Evolutionary conservation across 2,888 invertebrate genomes (phyloP).

Genomic region (Hermaeophaga mercurialis): DNA sequence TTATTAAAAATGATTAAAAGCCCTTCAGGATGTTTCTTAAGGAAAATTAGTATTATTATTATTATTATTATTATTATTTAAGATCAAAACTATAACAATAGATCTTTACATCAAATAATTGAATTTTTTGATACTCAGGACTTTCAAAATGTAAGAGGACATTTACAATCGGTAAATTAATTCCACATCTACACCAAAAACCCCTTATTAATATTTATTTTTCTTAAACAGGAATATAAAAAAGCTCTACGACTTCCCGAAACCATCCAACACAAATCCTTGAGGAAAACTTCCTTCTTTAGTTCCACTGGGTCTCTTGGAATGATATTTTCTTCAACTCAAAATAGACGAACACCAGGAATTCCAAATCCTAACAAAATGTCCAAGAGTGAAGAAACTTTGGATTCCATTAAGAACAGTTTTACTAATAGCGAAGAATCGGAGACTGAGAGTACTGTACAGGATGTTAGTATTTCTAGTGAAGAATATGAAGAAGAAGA

Average conservation of each 20-base stretch:
- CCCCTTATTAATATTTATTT: constrained; percentile 30
- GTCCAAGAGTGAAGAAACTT: constrained; percentile 51
- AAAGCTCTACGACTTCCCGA: constrained; percentile 65
- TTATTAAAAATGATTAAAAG: too few relatives aligned
- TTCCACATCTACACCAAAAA: background rate
- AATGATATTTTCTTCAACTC: constrained; percentile 47
- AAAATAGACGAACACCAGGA: constrained; percentile 41
- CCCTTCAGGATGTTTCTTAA: too few relatives aligned
- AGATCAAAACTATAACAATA: background rate
- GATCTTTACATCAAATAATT: background rate
- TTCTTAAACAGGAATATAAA: constrained; percentile 64
- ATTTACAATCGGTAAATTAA: constrained; percentile 59
- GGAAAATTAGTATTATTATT: too few relatives aligned
- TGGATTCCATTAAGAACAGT: constrained; percentile 48
- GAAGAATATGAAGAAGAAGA: constrained; percentile 26
- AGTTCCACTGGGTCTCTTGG: constrained; percentile 51
- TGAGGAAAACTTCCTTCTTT: constrained; percentile 44
- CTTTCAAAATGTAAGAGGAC: constrained; percentile 61
- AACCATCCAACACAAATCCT: constrained; percentile 50
- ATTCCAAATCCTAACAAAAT: constrained; percentile 36
- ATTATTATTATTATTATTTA: too few relatives aligned
- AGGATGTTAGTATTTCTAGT: constrained; percentile 32
- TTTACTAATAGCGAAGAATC: constrained; percentile 38
- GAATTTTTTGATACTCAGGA: constrained; percentile 51
- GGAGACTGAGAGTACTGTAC: constrained; percentile 31